These are phyloP conservation scores for Archaeoteleia sp. DNA, from an alignment of 2,888 invertebrate species.

Conservation along the genomic window DNA sequence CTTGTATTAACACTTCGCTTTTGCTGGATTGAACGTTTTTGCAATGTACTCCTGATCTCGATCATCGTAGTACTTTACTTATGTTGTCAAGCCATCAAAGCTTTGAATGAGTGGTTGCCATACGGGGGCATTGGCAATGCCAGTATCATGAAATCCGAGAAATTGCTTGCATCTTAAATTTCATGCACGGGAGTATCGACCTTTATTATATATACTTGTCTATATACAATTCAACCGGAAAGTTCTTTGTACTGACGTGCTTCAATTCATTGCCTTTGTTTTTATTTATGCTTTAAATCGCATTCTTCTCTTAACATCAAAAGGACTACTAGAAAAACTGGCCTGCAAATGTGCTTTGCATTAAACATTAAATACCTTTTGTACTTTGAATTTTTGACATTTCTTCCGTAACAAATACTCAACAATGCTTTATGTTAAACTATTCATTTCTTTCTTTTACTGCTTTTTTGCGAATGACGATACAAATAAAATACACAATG, in stretches of 20 bases:
- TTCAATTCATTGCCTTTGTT: conserved; percentile 45
- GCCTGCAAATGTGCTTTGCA: conserved; percentile 46
- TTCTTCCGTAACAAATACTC: conserved; percentile 43
- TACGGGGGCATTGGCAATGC: conserved; percentile 10
- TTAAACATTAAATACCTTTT: conserved; percentile 48
- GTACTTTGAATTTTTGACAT: conserved; percentile 41
- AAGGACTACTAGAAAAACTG: conserved; percentile 42
- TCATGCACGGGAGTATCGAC: not conserved
- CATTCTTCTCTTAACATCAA: conserved; percentile 44
- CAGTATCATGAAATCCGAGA: conserved; percentile 7
- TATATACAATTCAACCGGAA: conserved; percentile 14
- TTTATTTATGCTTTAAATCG: conserved; percentile 41
- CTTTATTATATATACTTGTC: conserved; percentile 28
- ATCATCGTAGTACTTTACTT: too few relatives aligned
- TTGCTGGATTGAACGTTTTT: too few relatives aligned
- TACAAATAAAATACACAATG: too few relatives aligned
- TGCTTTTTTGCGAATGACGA: too few relatives aligned
- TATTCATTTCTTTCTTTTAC: conserved; percentile 36
- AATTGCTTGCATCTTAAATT: conserved; percentile 14
- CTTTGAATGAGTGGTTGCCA: not conserved
- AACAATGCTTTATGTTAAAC: conserved; percentile 44
- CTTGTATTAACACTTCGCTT: too few relatives aligned
- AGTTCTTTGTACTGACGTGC: conserved; percentile 23
- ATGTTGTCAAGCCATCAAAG: not conserved
- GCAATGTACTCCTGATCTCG: too few relatives aligned